Conservation (phyloP, 2,113 vertebrate species). For the Podiceps cristatus region DNA sequence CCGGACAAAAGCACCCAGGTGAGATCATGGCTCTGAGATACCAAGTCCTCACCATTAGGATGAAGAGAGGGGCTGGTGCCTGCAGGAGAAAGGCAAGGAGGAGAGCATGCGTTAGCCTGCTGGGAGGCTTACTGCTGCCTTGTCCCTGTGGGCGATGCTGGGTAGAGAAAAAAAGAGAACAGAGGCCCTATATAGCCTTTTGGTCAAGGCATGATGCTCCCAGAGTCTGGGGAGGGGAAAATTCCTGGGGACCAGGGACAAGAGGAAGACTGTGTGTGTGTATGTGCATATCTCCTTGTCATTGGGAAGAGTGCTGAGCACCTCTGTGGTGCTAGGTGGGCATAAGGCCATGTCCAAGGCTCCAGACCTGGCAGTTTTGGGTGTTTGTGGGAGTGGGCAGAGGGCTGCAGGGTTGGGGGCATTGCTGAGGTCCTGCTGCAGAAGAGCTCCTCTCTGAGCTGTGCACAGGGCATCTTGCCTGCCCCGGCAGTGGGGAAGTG, state of each 20-base stretch:
- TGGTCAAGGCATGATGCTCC: neutral
- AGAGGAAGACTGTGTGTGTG: rapidly evolving
- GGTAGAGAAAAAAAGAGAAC: neutral
- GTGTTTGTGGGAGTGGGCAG: neutral
- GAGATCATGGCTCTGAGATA: neutral
- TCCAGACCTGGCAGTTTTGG: neutral
- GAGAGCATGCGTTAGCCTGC: neutral
- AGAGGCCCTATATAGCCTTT: neutral
- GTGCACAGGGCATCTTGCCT: neutral
- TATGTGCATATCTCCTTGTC: neutral
- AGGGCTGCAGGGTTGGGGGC: neutral
- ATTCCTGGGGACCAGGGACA: neutral
- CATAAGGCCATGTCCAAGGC: neutral
- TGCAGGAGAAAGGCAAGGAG: neutral
- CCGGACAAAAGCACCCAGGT: conserved; percentile 56
- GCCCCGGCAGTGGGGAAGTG: neutral
- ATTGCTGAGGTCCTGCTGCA: neutral
- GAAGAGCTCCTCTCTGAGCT: neutral
- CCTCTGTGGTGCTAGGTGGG: neutral
- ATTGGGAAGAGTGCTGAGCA: neutral
- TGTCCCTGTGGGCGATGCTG: neutral
- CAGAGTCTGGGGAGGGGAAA: neutral
- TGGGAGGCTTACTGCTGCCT: neutral
- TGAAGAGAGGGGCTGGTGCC: neutral
- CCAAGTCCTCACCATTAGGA: neutral